Evolutionary conservation across 2,888 invertebrate genomes (phyloP), one percentile per base, ranked within the genome.

Genomic region (Acanthacorydalis orientalis): DNA sequence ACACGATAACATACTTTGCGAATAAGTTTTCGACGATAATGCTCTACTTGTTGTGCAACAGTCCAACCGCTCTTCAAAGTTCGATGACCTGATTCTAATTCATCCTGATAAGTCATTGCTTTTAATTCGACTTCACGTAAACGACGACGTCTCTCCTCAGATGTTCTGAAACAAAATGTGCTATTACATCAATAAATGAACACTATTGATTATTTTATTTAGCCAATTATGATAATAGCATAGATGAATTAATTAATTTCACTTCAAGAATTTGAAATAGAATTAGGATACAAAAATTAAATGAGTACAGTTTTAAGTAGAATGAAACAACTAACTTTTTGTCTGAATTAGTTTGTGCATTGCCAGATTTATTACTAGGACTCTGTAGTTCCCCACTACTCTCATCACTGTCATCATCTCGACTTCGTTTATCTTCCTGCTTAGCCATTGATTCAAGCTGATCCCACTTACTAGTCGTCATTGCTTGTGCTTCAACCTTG

Each of bases 21-120:
- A 53, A 93, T 75, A 48, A 96, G 74, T 64, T 92, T 92, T 57
- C 86, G 74, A 33, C 95, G 69, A 66, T 91, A 93, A 68, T 91
- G 86, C 60, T 90, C 85, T 32, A 93, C 83, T 70, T 95, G 92
- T 60, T 87, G 83, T 42, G 74, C 66, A 52, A 88, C 70, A 8
- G 80, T 74, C 75, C 87, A 83, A 7, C 80, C 86, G 44, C 77
- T 65, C 56, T 86, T 82, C 16, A 83, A 62, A 34, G 75, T 73
- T 49, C 84, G 73, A 57, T 78, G 74, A 1, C 93, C 93, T 2
- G 82, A 81, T 68, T 96, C 96, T 56, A 96, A 65, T 64, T 95
- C 95, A 70, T 96, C 96, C 65, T 92, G 91, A 71, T 92, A 96
- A 63, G 89, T 87, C 69, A 96, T 77, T 46, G 90, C 88, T 69